A percentile compares a stretch with the other conserved stretches of the same genome.
These are phyloP conservation scores for Charina bottae DNA, from an alignment of 2,113 vertebrate genomes.

Conservation along the genomic window DNA sequence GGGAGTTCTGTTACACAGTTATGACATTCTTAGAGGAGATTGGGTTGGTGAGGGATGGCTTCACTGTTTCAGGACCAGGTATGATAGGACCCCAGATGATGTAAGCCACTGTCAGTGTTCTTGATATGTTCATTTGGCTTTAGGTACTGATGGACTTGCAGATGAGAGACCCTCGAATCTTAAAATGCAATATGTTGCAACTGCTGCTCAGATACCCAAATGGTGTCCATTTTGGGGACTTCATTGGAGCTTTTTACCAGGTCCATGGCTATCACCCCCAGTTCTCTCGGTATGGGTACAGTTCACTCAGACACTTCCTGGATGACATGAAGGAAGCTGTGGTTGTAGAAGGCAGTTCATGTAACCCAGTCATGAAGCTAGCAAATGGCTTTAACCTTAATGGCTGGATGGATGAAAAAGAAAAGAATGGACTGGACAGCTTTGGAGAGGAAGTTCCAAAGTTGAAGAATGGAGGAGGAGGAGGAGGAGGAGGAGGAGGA, in stretches of 20 bases:
- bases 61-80: neutral
- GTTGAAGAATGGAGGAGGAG: neutral
- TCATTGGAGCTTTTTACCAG: neutral
- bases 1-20: neutral
- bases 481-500: neutral
- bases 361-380: neutral
- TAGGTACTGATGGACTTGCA: slow-evolving; percentile 1
- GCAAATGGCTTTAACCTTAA: neutral
- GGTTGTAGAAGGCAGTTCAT: neutral
- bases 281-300: neutral
- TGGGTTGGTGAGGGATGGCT: neutral
- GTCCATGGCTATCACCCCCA: neutral
- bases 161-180: accelerated
- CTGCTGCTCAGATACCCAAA: neutral
- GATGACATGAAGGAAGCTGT: neutral
- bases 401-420: neutral
- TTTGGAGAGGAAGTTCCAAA: neutral
- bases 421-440: neutral
- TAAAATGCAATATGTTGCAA: neutral
- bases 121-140: neutral
- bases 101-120: neutral
- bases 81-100: neutral
- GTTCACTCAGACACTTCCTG: neutral
- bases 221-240: neutral
- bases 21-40: neutral